A percentile compares a stretch with the other conserved stretches of the same genome.
Evolutionary conservation across 2,888 invertebrate species (phyloP).

Genomic region (Blastobasis lacticolella): DNA sequence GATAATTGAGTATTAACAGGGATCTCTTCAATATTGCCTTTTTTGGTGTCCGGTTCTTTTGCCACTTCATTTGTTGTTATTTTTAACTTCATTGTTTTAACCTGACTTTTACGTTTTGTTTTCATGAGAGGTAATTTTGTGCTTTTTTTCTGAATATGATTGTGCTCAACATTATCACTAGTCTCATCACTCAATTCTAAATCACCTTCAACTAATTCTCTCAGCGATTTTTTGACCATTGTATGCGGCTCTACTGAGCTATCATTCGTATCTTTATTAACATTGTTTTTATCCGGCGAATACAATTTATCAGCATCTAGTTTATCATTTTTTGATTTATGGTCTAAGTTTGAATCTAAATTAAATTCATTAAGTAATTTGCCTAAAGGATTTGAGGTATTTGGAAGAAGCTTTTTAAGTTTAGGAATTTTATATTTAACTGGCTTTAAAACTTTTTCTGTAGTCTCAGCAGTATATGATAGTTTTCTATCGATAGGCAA

Average conservation of each 20-base stretch:
- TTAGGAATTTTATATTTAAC: conserved; percentile 28
- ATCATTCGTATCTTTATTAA: no score
- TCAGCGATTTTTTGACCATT: no score
- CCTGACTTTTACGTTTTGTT: no score
- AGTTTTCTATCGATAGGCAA: no score
- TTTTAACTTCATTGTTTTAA: neutral
- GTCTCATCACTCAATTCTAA: conserved; percentile 59
- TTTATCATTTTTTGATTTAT: neutral
- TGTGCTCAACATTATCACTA: conserved; percentile 28
- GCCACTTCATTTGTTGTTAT: neutral
- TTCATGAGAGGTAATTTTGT: neutral
- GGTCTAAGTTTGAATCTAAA: neutral
- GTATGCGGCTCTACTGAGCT: no score
- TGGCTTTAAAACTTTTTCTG: neutral
- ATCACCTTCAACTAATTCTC: conserved; percentile 44
- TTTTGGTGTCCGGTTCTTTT: neutral
- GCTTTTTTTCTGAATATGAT: neutral
- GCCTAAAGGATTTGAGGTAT: neutral
- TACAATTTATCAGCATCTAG: neutral
- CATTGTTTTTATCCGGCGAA: neutral
- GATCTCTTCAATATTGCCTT: neutral
- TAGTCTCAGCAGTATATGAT: neutral
- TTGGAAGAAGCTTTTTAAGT: conserved; percentile 9
- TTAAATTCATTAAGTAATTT: neutral
- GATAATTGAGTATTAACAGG: no score